These are phyloP conservation scores for Calidris pugnax DNA, from an alignment of 2,113 vertebrate genomes.

Conservation along the genomic window DNA sequence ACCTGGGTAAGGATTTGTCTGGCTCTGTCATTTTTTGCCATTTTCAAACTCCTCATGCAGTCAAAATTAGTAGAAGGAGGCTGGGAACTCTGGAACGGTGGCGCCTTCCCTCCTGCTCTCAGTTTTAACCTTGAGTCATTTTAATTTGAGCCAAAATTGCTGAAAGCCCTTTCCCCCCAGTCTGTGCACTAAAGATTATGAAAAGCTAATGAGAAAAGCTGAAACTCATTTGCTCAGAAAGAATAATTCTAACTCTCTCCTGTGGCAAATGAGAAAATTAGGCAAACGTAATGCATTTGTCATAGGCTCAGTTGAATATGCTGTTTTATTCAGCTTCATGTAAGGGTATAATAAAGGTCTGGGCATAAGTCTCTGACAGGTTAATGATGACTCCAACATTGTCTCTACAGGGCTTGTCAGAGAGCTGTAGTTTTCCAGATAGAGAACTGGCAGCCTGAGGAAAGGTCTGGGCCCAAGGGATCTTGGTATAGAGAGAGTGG, in stretches of 20 bases:
- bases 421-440: neutral
- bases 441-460: neutral
- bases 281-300: neutral
- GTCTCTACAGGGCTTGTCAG: neutral
- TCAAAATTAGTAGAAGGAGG: neutral
- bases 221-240: slow-evolving; percentile 15
- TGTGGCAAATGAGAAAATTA: slow-evolving; percentile 19
- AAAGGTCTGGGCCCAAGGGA: neutral
- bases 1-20: neutral
- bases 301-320: neutral
- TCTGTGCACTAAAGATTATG: neutral
- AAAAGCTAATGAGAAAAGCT: slow-evolving; percentile 41
- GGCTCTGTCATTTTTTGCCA: neutral
- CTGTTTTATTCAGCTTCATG: neutral
- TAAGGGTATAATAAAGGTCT: neutral
- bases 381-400: neutral
- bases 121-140: neutral
- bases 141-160: neutral
- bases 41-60: neutral
- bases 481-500: neutral
- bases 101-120: neutral
- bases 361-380: neutral
- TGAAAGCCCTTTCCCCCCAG: neutral
- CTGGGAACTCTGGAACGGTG: neutral
- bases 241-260: neutral